A percentile compares a stretch with the other conserved stretches of the same genome.
Conservation (phyloP, 1,140 invertebrate genomes). For the Antheraea pernyi region DNA sequence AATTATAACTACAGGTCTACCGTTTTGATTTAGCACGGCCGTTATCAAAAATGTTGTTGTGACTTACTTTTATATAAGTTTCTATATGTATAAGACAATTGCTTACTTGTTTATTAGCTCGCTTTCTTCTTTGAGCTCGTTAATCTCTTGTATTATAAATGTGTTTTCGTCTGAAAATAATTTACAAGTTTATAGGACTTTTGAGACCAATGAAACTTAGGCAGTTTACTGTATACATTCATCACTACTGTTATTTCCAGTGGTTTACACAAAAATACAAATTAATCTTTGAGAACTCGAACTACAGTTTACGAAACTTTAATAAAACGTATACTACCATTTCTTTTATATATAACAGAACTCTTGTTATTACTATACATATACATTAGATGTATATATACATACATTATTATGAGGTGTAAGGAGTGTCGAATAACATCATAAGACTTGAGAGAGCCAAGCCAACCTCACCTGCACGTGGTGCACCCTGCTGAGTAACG, state of each 20-base stretch:
- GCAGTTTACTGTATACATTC: neutral
- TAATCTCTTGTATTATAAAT: neutral
- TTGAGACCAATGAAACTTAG: neutral
- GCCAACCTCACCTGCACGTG: too few species aligned
- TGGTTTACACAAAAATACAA: neutral
- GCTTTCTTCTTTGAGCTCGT: neutral
- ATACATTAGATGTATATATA: too few species aligned
- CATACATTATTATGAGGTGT: too few species aligned
- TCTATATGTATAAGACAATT: neutral
- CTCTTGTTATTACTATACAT: too few species aligned
- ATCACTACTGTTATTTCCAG: neutral
- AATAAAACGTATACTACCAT: too few species aligned
- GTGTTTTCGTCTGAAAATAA: neutral
- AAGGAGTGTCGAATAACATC: too few species aligned
- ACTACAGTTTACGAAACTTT: too few species aligned
- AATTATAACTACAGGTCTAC: too few species aligned
- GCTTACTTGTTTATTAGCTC: neutral
- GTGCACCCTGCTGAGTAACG: too few species aligned
- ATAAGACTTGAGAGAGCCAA: too few species aligned
- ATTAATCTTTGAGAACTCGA: neutral
- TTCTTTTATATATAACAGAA: too few species aligned
- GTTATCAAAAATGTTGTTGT: neutral
- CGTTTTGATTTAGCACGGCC: neutral
- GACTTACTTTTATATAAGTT: neutral
- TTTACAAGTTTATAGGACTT: neutral